Base-by-base conservation (phyloP, 2,113 vertebrate species). In the Himantopus leucocephalus region DNA sequence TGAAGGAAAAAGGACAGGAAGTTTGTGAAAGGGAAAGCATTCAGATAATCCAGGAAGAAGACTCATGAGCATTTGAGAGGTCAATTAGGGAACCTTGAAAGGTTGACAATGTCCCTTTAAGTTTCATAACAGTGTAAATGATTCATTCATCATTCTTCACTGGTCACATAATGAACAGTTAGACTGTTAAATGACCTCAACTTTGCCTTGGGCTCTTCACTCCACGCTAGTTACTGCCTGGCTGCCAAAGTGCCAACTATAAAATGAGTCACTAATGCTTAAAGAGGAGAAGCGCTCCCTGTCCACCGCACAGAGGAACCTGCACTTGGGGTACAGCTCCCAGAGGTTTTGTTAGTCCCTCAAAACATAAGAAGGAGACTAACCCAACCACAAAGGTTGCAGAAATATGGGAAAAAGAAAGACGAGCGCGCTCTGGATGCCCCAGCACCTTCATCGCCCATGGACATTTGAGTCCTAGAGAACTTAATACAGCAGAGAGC, bases 91-190 rank as follows among this genome's bases (percentile, higher is more conserved):
- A 95, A 95, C 48, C 12, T 47, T 85, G 68, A 94, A 94, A 90
- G 85, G 81, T 55, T 94, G 88, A 64, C 72, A 39, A 12, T 39
- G 35, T 96, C 87, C 63, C 78, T 95, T 88, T 75, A 89, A 87
- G 53, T 91, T 94, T 94, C 84, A 70, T 90, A 95, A 77, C 45
- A 79, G 72, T 53, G 56, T 56, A 87, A 97, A 97, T 91, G 92
- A 93, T 80, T 92, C 68, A 88, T 78, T 94, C 85, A 94, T 96
- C 78, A 81, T 81, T 95, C 92, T 89, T 94, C 79, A 92, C 85
- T 88, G 75, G 79, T 88, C 86, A 92, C 93, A 90, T 95, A 96
- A 94, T 90, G 88, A 95, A 74, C 72, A 86, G 50, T 92, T 94
- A 93, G 71, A 81, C 60, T 93, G 67, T 47, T 93, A 90, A 96